These are phyloP conservation scores for Paralvinella palmiformis DNA, from an alignment of 1,140 invertebrate species.

Conservation along the genomic window DNA sequence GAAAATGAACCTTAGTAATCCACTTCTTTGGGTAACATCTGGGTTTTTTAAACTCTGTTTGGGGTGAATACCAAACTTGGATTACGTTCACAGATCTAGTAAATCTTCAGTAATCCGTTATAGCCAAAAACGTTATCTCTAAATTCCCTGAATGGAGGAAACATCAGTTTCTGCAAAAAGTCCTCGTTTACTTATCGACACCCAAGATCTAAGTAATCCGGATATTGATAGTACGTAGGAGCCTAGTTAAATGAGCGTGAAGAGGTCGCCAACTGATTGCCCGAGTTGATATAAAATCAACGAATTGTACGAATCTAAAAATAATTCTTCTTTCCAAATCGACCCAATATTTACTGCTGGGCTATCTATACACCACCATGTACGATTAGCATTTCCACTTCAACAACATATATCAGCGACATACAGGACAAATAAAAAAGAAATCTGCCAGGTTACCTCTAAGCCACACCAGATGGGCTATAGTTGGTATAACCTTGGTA, in stretches of 20 bases:
- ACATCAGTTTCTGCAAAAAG: constrained; percentile 13
- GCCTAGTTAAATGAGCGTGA: constrained; percentile 15
- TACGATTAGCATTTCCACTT: constrained; percentile 13
- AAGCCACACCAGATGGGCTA: constrained; percentile 20
- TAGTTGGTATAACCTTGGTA: constrained; percentile 12
- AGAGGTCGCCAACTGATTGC: neutral
- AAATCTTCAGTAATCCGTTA: constrained; percentile 18
- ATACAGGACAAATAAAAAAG: constrained; percentile 16
- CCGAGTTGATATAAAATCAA: constrained; percentile 15
- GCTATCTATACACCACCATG: constrained; percentile 15
- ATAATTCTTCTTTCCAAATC: neutral
- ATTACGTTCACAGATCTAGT: constrained; percentile 16
- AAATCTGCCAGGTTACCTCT: constrained; percentile 10
- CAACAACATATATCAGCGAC: constrained; percentile 15
- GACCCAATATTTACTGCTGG: constrained; percentile 5
- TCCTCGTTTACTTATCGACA: constrained; percentile 13
- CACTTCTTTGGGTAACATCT: constrained; percentile 12
- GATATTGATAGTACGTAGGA: constrained; percentile 1
- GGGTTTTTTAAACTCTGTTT: neutral
- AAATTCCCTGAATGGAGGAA: constrained; percentile 7
- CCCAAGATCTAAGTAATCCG: constrained; percentile 19
- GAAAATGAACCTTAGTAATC: neutral
- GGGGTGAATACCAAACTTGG: constrained; percentile 11
- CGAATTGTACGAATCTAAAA: neutral
- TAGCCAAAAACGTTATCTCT: constrained; percentile 13